A percentile compares a stretch with the other conserved stretches of the same genome.
These are phyloP conservation scores for Rhinogobius similis DNA, from an alignment of 2,113 vertebrate genomes.

Conservation along the genomic window DNA sequence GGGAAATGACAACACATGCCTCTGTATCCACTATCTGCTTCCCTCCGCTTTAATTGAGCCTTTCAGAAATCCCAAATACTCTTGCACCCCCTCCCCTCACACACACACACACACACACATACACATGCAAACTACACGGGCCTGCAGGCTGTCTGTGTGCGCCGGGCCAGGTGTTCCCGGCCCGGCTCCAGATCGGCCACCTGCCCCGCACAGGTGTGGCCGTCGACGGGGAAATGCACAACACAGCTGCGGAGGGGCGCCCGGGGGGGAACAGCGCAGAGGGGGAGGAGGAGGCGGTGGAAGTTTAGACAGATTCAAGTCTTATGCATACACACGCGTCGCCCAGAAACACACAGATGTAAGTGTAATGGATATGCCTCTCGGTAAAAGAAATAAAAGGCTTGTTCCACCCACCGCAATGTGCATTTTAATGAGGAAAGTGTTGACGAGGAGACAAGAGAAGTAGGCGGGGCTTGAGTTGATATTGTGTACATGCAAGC, in stretches of 20 bases:
- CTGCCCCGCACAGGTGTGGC: slow-evolving; percentile 82
- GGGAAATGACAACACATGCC: slow-evolving; percentile 62
- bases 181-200: slow-evolving; percentile 77
- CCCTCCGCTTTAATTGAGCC: slow-evolving; percentile 73
- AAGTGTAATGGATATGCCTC: slow-evolving; percentile 7
- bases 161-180: slow-evolving; percentile 75
- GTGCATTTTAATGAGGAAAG: slow-evolving; percentile 22
- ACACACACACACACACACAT: slow-evolving; percentile 42
- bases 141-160: slow-evolving; percentile 62
- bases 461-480: slow-evolving; percentile 6
- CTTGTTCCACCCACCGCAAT: background rate
- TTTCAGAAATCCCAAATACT: slow-evolving; percentile 65
- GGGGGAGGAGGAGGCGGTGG: slow-evolving; percentile 28
- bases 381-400: slow-evolving; percentile 4
- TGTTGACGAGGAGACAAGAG: slow-evolving; percentile 11
- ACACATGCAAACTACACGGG: slow-evolving; percentile 23
- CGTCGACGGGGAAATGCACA: slow-evolving; percentile 69
- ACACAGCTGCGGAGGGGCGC: slow-evolving; percentile 78
- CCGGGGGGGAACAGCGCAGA: slow-evolving; percentile 36
- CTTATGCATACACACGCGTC: slow-evolving; percentile 12
- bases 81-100: slow-evolving; percentile 32
- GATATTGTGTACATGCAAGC: background rate
- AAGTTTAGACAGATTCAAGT: slow-evolving; percentile 54
- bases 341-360: slow-evolving; percentile 4
- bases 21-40: slow-evolving; percentile 59